These are phyloP conservation scores for Campylomormyrus tamandua DNA, from an alignment of 2,113 vertebrate genomes.

Conservation along the genomic window DNA sequence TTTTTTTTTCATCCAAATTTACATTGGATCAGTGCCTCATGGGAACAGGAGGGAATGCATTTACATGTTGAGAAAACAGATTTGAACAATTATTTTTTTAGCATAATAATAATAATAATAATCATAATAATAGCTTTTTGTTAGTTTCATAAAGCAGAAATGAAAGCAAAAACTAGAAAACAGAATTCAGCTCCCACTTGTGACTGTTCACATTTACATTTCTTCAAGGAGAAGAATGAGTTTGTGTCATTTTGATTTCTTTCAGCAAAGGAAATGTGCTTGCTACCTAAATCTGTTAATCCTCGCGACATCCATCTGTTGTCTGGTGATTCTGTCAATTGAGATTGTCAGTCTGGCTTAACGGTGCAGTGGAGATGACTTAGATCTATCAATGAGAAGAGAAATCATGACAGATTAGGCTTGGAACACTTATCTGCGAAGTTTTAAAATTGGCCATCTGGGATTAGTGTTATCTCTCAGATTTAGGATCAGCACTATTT, in stretches of 20 bases:
- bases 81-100: not conserved
- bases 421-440: constrained; percentile 21
- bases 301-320: constrained; percentile 1
- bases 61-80: not conserved
- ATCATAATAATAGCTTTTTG: not conserved
- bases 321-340: constrained; percentile 21
- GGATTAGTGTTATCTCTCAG: constrained; percentile 16
- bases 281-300: constrained; percentile 10
- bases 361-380: constrained; percentile 4
- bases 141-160: not conserved
- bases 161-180: not conserved
- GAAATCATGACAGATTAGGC: constrained; percentile 24
- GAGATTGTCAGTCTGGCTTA: constrained; percentile 21
- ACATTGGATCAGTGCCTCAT: not conserved
- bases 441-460: constrained; percentile 3
- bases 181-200: not conserved
- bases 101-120: not conserved
- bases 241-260: constrained; percentile 7
- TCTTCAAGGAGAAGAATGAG: not conserved
- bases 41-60: not conserved
- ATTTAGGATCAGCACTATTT: constrained; percentile 14
- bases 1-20: not conserved
- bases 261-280: constrained; percentile 20
- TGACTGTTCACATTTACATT: not conserved
- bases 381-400: constrained; percentile 19